These are phyloP conservation scores for Tenodera sinensis DNA, from an alignment of 2,888 invertebrate species.

Conservation along the genomic window DNA sequence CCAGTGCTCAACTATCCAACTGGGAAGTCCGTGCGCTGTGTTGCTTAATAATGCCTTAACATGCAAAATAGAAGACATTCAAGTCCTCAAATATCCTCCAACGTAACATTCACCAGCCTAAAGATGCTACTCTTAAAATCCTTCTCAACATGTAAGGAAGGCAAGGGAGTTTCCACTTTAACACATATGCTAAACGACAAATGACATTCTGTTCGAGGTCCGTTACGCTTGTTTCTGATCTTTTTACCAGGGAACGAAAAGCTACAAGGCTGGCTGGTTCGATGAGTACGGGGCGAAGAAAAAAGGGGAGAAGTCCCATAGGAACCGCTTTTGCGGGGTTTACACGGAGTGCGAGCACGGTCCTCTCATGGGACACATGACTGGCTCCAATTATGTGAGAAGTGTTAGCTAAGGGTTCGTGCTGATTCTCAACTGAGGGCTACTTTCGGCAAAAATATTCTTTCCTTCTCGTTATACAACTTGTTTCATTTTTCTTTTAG, in stretches of 20 bases:
- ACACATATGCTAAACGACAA: not conserved
- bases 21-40: no score
- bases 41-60: no score
- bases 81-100: no score
- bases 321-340: not conserved
- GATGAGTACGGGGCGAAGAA: not conserved
- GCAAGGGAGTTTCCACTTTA: not conserved
- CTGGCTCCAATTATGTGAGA: not conserved
- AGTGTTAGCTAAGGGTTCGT: not conserved
- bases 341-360: not conserved
- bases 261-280: not conserved
- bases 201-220: not conserved
- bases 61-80: no score
- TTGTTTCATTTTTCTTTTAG: not conserved
- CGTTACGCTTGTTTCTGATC: not conserved
- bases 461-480: not conserved
- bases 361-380: not conserved
- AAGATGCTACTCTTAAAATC: no score
- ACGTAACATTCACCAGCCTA: no score
- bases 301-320: not conserved
- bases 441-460: not conserved
- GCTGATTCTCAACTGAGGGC: not conserved
- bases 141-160: no score
- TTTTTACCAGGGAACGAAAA: not conserved
- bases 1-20: no score